A percentile compares a stretch with the other conserved stretches of the same genome.
Conservation (phyloP, 1,140 invertebrate species). For the Penaeus vannamei region DNA sequence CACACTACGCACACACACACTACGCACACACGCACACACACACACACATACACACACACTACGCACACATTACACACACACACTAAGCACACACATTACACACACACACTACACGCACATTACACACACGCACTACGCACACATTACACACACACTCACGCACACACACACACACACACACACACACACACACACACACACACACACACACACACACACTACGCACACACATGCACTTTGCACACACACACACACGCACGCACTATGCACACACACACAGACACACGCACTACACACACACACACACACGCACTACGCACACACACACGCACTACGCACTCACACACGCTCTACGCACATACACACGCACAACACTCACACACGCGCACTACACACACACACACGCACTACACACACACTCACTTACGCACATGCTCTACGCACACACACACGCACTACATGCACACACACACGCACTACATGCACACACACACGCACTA, state of each 20-base stretch:
- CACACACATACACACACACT: too few relatives aligned
- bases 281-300: not conserved
- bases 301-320: not conserved
- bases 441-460: not conserved
- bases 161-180: slow-evolving; percentile 37
- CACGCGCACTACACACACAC: not conserved
- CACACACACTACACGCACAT: too few relatives aligned
- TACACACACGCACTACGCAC: too few relatives aligned
- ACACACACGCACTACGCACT: not conserved
- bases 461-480: not conserved
- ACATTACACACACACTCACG: slow-evolving; percentile 7
- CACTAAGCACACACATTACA: too few relatives aligned
- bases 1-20: too few relatives aligned
- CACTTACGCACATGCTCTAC: too few relatives aligned
- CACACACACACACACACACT: not conserved
- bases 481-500: too few relatives aligned
- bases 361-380: slow-evolving; percentile 1
- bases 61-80: too few relatives aligned
- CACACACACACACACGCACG: slow-evolving; percentile 33
- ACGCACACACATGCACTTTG: not conserved
- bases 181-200: slow-evolving; percentile 26
- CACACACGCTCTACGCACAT: slow-evolving; percentile 2
- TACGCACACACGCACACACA: too few relatives aligned
- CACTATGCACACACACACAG: slow-evolving; percentile 18
- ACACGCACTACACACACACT: not conserved